phyloP scores from a whole-genome alignment of 2,113 vertebrate genomes.

The human region GRCh38 chr20:9206501-9207000 shows the following conservation, averaged over 20 bases:
- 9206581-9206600: slow-evolving; percentile 65
- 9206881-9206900: no score
- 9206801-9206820: not conserved
- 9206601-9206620: slow-evolving; percentile 59
- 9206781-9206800: not conserved
- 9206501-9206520: slow-evolving; percentile 35
- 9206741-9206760: not conserved
- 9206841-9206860: not conserved
- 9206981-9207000: no score
- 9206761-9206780: not conserved
- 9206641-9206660: slow-evolving; percentile 79
- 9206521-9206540: slow-evolving; percentile 73
- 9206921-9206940: no score
- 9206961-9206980: no score
- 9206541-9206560: slow-evolving; percentile 48
- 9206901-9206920: no score
- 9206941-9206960: no score
- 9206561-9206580: slow-evolving; percentile 73
- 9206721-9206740: not conserved
- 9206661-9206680: slow-evolving; percentile 77
- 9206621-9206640: slow-evolving; percentile 79
- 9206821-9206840: not conserved
- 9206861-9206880: not conserved
- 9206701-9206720: slow-evolving; percentile 55
- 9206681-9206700: slow-evolving; percentile 55